A percentile compares a stretch with the other conserved stretches of the same genome.
Evolutionary conservation across 1,140 invertebrate genomes (phyloP).

Genomic region (Eubasilissa regina): DNA sequence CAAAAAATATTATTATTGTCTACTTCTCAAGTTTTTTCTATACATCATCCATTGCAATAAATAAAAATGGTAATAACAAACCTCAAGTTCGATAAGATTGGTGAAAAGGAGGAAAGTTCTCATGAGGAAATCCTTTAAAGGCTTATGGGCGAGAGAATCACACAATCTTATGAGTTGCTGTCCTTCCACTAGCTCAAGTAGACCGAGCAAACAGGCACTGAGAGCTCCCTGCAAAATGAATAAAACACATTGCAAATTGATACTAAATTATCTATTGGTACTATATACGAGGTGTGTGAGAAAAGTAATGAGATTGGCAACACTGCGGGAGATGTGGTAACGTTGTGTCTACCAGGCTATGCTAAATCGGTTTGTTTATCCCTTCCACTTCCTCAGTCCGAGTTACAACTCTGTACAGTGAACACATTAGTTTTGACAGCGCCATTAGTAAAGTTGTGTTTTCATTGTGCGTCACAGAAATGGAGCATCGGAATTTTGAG

Average conservation of each 20-base stretch:
- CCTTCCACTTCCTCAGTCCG: no score
- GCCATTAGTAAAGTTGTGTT: no score
- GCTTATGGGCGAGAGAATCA: slow-evolving; percentile 84
- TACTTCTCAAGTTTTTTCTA: background rate
- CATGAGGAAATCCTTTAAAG: slow-evolving; percentile 92
- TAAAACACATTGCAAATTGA: background rate
- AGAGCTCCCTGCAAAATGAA: slow-evolving; percentile 80
- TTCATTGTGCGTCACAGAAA: no score
- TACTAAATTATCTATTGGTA: background rate
- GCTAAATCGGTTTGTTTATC: no score
- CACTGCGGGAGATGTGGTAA: no score
- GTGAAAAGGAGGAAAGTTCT: slow-evolving; percentile 91
- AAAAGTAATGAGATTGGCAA: no score
- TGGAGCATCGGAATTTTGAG: no score
- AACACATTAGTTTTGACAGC: no score
- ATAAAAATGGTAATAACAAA: slow-evolving; percentile 56
- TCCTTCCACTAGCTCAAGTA: slow-evolving; percentile 89
- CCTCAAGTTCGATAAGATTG: slow-evolving; percentile 85
- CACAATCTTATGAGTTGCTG: slow-evolving; percentile 91
- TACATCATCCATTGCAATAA: background rate
- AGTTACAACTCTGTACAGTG: no score
- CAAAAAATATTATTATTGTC: background rate
- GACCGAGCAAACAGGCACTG: slow-evolving; percentile 88
- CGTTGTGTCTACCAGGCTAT: no score
- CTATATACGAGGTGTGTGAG: no score